phyloP scores from a whole-genome alignment of 1,140 invertebrate genomes.

The Neotoxoptera formosana region DNA sequence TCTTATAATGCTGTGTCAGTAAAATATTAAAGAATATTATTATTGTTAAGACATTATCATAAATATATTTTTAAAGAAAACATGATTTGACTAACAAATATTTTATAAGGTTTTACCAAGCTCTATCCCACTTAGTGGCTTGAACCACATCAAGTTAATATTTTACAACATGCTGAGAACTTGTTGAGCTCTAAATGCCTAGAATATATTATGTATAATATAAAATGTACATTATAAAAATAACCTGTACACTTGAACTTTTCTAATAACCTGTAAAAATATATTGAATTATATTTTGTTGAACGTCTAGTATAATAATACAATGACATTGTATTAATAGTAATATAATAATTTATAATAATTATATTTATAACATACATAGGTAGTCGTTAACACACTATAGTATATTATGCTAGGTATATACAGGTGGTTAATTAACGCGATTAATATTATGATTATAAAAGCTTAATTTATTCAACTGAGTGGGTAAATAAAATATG shows the following conservation, averaged over 20 bases:
- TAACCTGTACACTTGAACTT: not conserved
- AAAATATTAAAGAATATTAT: not conserved
- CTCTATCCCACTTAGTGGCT: not conserved
- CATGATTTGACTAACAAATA: not conserved
- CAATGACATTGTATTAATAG: no score
- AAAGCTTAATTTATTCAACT: not conserved
- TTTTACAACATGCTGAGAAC: not conserved
- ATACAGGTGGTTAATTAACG: not conserved
- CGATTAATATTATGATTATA: not conserved
- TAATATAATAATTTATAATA: no score
- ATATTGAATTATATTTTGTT: not conserved
- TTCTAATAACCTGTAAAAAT: not conserved
- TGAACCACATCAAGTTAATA: not conserved
- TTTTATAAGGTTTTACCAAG: not conserved
- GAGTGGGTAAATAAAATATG: not conserved
- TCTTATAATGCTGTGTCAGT: not conserved
- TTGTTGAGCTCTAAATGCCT: not conserved
- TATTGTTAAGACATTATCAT: not conserved
- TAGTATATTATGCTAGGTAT: not conserved
- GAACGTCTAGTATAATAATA: not conserved
- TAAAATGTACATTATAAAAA: not conserved
- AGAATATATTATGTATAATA: not conserved
- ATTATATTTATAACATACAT: not conserved
- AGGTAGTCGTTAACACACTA: not conserved
- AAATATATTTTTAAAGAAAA: not conserved